Base-by-base conservation (phyloP, 2,888 invertebrate genomes). In the Aphidoletes aphidimyza region DNA sequence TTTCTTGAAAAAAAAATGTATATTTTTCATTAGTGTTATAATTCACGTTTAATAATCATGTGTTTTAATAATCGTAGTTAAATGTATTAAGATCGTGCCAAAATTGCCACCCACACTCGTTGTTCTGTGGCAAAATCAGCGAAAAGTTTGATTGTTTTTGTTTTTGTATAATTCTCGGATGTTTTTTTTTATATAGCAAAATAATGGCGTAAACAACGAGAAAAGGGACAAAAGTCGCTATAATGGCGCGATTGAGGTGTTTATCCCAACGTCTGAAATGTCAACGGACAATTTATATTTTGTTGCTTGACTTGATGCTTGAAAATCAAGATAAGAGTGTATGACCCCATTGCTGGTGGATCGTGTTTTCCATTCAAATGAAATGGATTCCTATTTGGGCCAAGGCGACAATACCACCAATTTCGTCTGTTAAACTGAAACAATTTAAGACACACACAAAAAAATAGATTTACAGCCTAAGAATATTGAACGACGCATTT, bases 401-500 rank as follows among this genome's bases (percentile, higher is more conserved):
- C 42, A 42, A 47, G 47, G 8, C 19, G 17, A 47, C 17, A 6
- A 47, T 47, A 54, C 26, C 5, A 54, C 26, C 26, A 54, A 49
- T 26, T 26, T 54, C 22, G 26, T 54, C 26, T 26, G 6, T 6
- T 5, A 54, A 54, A 54, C 3, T 54, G 2, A 22, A 54, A 26
- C 2, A 54, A 54, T 49, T 49, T 3, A 11, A 49, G 49, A 49
- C 49, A 49, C 49, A 49, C 3, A 49, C 42, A 11, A 49, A 49
- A 17, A 11, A 3, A 8, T 19, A 26, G 2, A 54, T 22, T 22
- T 54, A 22, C 5, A 54, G 54, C n/a, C 26, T 22, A 26, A 22
- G 22, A 54, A 54, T 54, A 54, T 22, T n/a, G 54, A 54, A 11
- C 26, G 54, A 49, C 54, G 22, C 54, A 54, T 54, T 54, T 54